Evolutionary conservation across 2,888 invertebrate genomes (phyloP), one percentile per base, ranked within the genome.

Genomic region (Cabera pusaria): DNA sequence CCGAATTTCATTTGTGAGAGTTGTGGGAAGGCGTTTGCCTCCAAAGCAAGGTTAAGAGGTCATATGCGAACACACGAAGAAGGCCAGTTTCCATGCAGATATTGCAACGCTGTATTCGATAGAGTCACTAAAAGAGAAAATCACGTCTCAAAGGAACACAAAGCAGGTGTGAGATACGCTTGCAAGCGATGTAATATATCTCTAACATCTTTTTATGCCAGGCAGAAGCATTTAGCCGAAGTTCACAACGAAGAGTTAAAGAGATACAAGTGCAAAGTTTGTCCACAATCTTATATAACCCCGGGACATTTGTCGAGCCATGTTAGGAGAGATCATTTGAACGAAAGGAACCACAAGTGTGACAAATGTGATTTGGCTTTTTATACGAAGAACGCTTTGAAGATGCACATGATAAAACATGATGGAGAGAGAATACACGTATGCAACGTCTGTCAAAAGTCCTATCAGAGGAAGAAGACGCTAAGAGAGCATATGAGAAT

Each of bases 321-420:
- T 12, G 85, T 88, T 0, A 32, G 88, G 0, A 52, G 89, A 1
- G 88, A 87, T 17, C 90, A 79, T 68, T 70, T 83, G 44, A 86
- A 76, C 51, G 90, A 78, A 53, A 62, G 78, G 16, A 90, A 80
- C 48, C 90, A 84, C 6, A 81, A 85, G 6, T 91, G 91, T 28
- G 81, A 81, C 10, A 80, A 90, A 16, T 91, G 91, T 22, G 84
- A 90, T 12, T 56, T 86, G 1, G 90, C 90, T 0, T 91, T 91
- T 43, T 90, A 90, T 33, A 88, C 90, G 0, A 86, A 86, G 41
- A 90, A 90, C 29, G 89, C 90, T 3, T 56, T 91, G 11, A 90
- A 90, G 40, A 90, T 90, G 76, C 91, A 91, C 40, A 90, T 90
- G 85, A 90, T 90, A 0, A 90, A 88, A 6, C 91, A 91, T 22